Conservation (phyloP, 1,140 invertebrate species). For the Sycophila sp. region DNA sequence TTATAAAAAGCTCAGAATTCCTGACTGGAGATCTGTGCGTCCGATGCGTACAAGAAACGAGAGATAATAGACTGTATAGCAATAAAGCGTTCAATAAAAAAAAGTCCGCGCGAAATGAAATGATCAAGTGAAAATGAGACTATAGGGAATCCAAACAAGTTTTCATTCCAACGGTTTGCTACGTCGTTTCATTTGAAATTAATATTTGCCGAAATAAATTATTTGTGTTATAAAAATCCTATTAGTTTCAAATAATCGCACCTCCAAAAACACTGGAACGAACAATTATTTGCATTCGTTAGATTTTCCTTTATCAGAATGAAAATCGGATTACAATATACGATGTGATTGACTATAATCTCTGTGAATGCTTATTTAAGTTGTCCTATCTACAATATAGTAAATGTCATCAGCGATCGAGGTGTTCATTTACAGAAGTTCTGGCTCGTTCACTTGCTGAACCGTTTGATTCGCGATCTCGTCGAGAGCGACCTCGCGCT, state of each 20-base stretch:
- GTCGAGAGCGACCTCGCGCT: conserved; percentile 54
- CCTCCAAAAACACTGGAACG: too few species aligned
- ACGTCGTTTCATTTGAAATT: too few species aligned
- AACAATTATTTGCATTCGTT: too few species aligned
- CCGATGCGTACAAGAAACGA: conserved; percentile 27
- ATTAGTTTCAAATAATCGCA: too few species aligned
- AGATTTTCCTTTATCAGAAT: too few species aligned
- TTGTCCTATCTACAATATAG: conserved; percentile 31
- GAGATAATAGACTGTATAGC: neutral
- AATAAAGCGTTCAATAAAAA: neutral
- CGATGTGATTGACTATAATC: conserved; percentile 21
- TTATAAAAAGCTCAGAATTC: neutral
- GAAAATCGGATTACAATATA: too few species aligned
- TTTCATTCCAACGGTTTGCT: too few species aligned
- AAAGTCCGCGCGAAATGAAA: neutral
- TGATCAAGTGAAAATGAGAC: neutral
- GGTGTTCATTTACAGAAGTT: neutral
- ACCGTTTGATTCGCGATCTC: conserved; percentile 60
- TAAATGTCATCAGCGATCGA: neutral
- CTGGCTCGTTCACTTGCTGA: conserved; percentile 57
- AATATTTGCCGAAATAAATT: too few species aligned
- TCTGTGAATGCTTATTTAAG: conserved; percentile 13
- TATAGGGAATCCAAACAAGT: neutral
- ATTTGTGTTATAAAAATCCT: too few species aligned
- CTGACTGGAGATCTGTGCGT: neutral